phyloP scores from a whole-genome alignment of 2,888 invertebrate genomes.

The Noctua comes region DNA sequence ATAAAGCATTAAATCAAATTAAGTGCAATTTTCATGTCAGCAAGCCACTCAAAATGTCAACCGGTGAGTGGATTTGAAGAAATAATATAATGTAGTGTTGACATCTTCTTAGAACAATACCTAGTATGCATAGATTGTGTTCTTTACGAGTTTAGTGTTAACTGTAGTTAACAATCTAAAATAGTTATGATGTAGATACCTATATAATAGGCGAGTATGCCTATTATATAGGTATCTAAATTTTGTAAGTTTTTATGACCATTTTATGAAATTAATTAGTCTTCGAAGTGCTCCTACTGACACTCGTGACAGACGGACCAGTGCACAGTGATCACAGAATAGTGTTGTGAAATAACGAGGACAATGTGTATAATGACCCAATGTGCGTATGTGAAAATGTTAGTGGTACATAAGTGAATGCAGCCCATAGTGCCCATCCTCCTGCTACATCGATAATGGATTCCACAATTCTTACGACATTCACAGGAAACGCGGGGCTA shows the following conservation, averaged over 20 bases:
- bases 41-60: conserved; percentile 74
- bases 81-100: conserved; percentile 48
- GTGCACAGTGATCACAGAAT: conserved; percentile 20
- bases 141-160: background rate
- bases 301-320: conserved; percentile 15
- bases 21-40: conserved; percentile 76
- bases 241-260: background rate
- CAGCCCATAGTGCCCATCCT: conserved; percentile 39
- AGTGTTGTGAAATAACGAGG: conserved; percentile 20
- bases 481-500: conserved; percentile 49
- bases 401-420: conserved; percentile 12
- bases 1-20: conserved; percentile 63
- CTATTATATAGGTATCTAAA: too few relatives aligned
- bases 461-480: conserved; percentile 52
- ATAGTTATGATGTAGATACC: background rate
- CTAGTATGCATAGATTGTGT: conserved; percentile 5
- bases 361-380: background rate
- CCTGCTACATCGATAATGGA: conserved; percentile 35
- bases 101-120: conserved; percentile 46
- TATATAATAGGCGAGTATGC: background rate
- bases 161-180: background rate
- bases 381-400: conserved; percentile 21
- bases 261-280: background rate
- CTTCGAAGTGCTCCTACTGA: background rate
- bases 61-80: conserved; percentile 47